These are phyloP conservation scores for Antechinus flavipes DNA, from an alignment of 2,113 vertebrate species.

Conservation along the genomic window DNA sequence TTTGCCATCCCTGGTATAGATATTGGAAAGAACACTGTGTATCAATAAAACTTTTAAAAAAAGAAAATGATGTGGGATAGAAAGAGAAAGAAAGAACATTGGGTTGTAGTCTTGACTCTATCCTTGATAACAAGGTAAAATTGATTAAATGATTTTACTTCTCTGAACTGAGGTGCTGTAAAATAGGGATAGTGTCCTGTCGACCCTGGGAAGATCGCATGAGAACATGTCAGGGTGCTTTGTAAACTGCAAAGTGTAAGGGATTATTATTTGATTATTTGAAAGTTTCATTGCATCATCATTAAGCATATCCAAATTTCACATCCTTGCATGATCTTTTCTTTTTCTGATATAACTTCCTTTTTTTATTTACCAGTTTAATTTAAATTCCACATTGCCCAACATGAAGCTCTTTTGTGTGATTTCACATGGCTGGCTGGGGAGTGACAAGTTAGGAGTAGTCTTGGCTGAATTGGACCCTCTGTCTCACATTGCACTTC, in stretches of 20 bases:
- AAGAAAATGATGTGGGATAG: not conserved
- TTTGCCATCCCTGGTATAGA: not conserved
- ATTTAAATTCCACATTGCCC: conserved; percentile 68
- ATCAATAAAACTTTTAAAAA: not conserved
- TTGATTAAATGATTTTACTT: not conserved
- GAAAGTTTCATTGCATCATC: conserved; percentile 50
- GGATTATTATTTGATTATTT: not conserved
- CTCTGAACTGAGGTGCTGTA: not conserved
- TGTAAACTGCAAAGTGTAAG: not conserved
- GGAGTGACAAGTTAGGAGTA: not conserved
- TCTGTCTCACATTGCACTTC: not conserved
- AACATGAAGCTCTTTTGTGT: conserved; percentile 69
- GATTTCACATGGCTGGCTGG: conserved; percentile 48
- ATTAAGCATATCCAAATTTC: conserved; percentile 58
- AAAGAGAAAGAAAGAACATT: not conserved
- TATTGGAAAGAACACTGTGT: not conserved
- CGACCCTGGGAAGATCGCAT: not conserved
- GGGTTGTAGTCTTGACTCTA: not conserved
- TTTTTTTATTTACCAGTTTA: conserved; percentile 69
- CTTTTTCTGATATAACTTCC: conserved; percentile 61
- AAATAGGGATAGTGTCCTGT: not conserved
- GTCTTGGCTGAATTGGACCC: not conserved
- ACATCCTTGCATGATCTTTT: conserved; percentile 66
- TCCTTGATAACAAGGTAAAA: not conserved
- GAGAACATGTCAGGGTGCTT: not conserved